These are phyloP conservation scores for cat (Felis catus) DNA, from an alignment of 2,113 vertebrate species.

Conservation along the genomic window F.catus_Fca126_mat1.0 CM031413.1:44228501-44229000, in stretches of 20 bases:
- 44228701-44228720: neutral
- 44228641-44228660: neutral
- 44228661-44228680: neutral
- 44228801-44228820: neutral
- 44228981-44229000: neutral
- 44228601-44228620: neutral
- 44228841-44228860: neutral
- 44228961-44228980: neutral
- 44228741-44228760: neutral
- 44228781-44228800: neutral
- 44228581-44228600: neutral
- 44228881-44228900: neutral
- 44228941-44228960: neutral
- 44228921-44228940: neutral
- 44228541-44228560: neutral
- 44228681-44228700: neutral
- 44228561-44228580: neutral
- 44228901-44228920: neutral
- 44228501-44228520: accelerated
- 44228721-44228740: neutral
- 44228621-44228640: neutral
- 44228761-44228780: neutral
- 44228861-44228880: neutral
- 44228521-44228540: neutral
- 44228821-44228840: neutral